Evolutionary conservation across 2,797 vertebrate genomes (phyloP), one percentile per base, ranked within the genome.

Genomic region (Scomberomorus guttatus): DNA sequence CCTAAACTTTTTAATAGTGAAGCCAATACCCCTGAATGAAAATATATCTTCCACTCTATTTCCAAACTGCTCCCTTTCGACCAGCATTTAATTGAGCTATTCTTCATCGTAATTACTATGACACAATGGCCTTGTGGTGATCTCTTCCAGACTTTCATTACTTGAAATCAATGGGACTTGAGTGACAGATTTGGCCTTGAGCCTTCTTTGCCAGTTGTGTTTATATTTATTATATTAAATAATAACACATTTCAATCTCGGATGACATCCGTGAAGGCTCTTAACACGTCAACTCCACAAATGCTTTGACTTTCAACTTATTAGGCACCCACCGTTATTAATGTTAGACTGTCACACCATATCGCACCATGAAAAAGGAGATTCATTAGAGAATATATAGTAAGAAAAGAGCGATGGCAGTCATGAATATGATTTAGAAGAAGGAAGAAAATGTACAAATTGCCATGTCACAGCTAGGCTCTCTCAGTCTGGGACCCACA

Each of bases 91-190:
- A 90, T 86, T 86, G 90, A 82, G 59, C 78, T 58, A 86, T 93
- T 85, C 32, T 80, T 93, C 90, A 88, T 69, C 77, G 59, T 90
- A 88, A 91, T 90, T 88, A 87, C 82, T 66, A 51, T 75, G 81
- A 86, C 85, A 87, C 67, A 59, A 42, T 79, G 80, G 78, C 84
- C 83, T 87, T 57, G 84, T 63, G 68, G 44, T 82, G 85, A 87
- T 88, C 80, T 80, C 72, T 51, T 74, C 42, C 76, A 59, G n/a
- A 55, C 39, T 84, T 90, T 92, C 86, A 92, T 92, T 91, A 87
- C 76, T 87, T 80, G 61, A 88, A 60, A 87, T 89, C 81, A 89
- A 80, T 91, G 80, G 70, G 24, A 83, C 79, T 66, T 87, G 81
- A 87, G 76, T 85, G 86, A 91, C 83, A 85, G 64, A 88, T 86